Evolutionary conservation across 2,888 invertebrate genomes (phyloP), one percentile per base, ranked within the genome.

Genomic region (Colletes collaris): DNA sequence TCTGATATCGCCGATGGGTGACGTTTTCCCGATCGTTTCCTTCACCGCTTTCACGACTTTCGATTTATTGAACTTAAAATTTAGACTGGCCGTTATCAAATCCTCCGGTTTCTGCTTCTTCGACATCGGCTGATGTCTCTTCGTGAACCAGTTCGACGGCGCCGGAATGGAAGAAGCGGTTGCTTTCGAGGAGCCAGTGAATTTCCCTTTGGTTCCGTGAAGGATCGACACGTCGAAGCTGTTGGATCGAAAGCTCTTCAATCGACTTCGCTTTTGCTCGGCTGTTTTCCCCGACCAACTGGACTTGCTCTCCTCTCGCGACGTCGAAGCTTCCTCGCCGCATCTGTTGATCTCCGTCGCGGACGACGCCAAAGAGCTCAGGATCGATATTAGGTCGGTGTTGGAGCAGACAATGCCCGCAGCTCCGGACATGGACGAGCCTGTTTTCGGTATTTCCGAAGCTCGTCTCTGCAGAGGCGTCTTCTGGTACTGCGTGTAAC

Each of bases 211-310:
- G n/a, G 91, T 90, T 3, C 90, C 94, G 81, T 95, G 94, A 55
- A 97, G 94, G 35, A 97, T 95, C 27, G 97, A 97, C 0, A 97
- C 95, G 92, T 97, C 97, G 89, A 97, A 97, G 92, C 97, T 97
- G 92, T 97, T 97, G 16, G 97, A 97, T 69, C 97, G 95, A 91
- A 95, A 96, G 82, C 95, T 96, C 81, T 95, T 95, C 73, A 96
- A 93, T 67, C 95, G 94, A 79, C 94, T 94, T 37, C 94, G 93
- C 82, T 94, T 95, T 74, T 95, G 95, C 75, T 94, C 94, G 71
- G 90, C 79, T 11, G 86, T 90, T 76, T 91, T 89, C 10, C 78
- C 67, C 37, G 81, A 69, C 74, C 85, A 88, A 13, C 66, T 80
- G 27, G 72, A 82, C 27, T 70, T 84, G 62, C 49, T 58, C 0